Percentiles rank a stretch among this genome's conserved stretches.
Evolutionary conservation across 2,797 vertebrate species (phyloP).

Genomic region (Okamejei kenojei): DNA sequence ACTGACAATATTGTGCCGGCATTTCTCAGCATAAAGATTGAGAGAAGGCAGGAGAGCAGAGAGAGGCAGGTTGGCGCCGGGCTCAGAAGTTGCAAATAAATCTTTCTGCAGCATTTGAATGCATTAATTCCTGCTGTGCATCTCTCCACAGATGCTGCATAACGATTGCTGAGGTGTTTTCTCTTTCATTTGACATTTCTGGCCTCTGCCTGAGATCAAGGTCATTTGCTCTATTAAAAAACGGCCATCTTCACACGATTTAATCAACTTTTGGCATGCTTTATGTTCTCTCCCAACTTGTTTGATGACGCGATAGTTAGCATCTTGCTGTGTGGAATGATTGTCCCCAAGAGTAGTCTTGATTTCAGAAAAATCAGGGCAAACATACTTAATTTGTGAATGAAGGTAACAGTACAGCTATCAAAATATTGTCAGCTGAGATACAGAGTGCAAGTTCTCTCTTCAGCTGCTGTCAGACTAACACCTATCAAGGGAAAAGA

Average conservation of each 20-base stretch:
- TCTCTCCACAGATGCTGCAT: not conserved
- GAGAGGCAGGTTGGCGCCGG: not conserved
- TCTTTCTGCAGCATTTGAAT: not conserved
- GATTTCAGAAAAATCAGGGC: constrained; percentile 45
- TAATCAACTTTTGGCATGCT: constrained; percentile 42
- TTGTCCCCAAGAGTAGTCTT: constrained; percentile 37
- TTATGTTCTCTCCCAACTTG: constrained; percentile 43
- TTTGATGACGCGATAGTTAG: constrained; percentile 43
- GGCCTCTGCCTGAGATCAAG: not conserved
- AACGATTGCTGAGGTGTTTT: not conserved
- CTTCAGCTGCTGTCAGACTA: constrained; percentile 48
- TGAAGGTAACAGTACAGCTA: constrained; percentile 45
- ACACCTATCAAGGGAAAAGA: constrained; percentile 47
- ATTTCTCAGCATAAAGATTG: not conserved
- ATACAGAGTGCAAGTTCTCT: constrained; percentile 46
- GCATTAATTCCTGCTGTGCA: not conserved
- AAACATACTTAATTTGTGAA: constrained; percentile 45
- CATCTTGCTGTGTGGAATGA: constrained; percentile 43
- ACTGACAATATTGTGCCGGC: not conserved
- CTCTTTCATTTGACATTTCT: not conserved
- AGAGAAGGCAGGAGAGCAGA: not conserved
- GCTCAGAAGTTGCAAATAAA: not conserved
- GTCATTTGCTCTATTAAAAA: constrained; percentile 12
- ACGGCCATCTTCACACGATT: constrained; percentile 42
- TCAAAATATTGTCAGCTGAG: constrained; percentile 45